Conservation (phyloP, 1,140 invertebrate species). For the Lerema accius region DNA sequence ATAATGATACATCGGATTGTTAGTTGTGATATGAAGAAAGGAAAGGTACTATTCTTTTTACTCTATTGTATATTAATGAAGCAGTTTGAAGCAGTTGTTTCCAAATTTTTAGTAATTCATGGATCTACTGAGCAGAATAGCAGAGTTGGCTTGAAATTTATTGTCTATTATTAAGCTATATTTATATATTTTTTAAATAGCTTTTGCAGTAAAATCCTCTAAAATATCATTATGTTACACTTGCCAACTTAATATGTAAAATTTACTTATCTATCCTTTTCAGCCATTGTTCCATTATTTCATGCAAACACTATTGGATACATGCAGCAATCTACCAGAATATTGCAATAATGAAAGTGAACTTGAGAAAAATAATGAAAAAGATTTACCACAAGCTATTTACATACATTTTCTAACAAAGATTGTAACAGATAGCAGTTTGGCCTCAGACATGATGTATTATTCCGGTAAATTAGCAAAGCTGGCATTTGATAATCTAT, state of each 20-base stretch:
- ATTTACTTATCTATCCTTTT: slow-evolving; percentile 37
- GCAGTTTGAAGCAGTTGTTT: too few species aligned
- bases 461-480: slow-evolving; percentile 71
- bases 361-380: slow-evolving; percentile 49
- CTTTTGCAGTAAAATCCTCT: too few species aligned
- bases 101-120: too few species aligned
- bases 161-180: too few species aligned
- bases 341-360: slow-evolving; percentile 25
- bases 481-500: slow-evolving; percentile 72
- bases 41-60: too few species aligned
- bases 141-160: too few species aligned
- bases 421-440: slow-evolving; percentile 74
- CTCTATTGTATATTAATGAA: too few species aligned
- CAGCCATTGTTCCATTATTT: slow-evolving; percentile 71
- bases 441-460: slow-evolving; percentile 73
- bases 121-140: too few species aligned
- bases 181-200: too few species aligned
- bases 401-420: slow-evolving; percentile 76
- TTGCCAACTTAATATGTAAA: background rate
- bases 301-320: slow-evolving; percentile 55
- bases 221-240: too few species aligned
- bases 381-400: slow-evolving; percentile 74
- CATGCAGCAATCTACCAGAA: slow-evolving; percentile 43
- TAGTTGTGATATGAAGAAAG: slow-evolving; percentile 84
- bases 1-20: slow-evolving; percentile 90